Conservation (phyloP, 2,888 invertebrate species). For the Chloroclystis v-ata region DNA sequence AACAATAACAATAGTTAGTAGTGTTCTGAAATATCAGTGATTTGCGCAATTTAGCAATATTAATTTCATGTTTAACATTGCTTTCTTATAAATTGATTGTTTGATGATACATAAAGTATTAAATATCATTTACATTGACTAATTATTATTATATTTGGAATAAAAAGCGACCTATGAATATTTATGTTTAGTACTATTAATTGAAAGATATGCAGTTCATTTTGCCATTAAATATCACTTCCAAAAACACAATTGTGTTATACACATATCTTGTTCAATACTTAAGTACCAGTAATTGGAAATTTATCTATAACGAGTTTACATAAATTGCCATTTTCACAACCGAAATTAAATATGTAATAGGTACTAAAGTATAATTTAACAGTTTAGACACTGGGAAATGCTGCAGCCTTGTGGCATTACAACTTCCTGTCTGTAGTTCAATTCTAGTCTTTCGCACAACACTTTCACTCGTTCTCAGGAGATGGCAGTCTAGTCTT, state of each 20-base stretch:
- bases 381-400: conserved; percentile 54
- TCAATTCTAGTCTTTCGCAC: conserved; percentile 54
- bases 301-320: conserved; percentile 70
- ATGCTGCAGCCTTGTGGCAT: conserved; percentile 49
- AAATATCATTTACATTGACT: conserved; percentile 25
- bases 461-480: conserved; percentile 65
- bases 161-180: conserved; percentile 17
- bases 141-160: conserved; percentile 23
- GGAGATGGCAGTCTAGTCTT: conserved; percentile 38
- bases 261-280: conserved; percentile 67
- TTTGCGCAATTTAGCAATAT: neutral
- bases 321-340: conserved; percentile 77
- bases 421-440: conserved; percentile 36
- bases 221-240: conserved; percentile 54
- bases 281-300: conserved; percentile 66
- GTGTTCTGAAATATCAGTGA: neutral
- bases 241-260: conserved; percentile 66
- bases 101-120: conserved; percentile 21
- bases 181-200: conserved; percentile 18
- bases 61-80: conserved; percentile 1
- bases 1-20: conserved; percentile 10
- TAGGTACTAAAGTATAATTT: conserved; percentile 67
- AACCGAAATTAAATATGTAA: conserved; percentile 77
- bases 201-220: conserved; percentile 49
- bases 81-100: conserved; percentile 16